Conservation (phyloP, 2,888 invertebrate species). For the Eueremaeus valkanovi region DNA sequence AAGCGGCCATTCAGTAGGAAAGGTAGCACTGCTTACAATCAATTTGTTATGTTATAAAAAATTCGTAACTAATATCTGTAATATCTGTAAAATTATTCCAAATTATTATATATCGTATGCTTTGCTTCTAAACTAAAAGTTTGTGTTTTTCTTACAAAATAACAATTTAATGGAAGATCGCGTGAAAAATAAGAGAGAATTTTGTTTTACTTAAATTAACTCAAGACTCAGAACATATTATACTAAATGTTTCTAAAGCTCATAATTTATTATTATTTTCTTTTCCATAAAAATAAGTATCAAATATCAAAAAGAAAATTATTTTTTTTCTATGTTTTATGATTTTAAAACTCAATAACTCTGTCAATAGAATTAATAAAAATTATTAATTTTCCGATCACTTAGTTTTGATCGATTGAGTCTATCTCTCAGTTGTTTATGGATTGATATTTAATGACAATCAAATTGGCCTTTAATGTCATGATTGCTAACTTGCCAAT, state of each 20-base stretch:
- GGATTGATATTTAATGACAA: no score
- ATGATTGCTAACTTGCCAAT: no score
- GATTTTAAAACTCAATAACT: not conserved
- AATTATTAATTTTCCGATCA: no score
- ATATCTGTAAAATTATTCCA: constrained; percentile 23
- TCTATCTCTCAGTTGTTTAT: no score
- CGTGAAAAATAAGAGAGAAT: not conserved
- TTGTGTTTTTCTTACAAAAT: not conserved
- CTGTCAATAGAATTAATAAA: not conserved
- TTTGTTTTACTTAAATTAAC: not conserved
- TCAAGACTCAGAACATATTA: not conserved
- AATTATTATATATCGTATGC: not conserved
- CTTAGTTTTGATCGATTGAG: no score
- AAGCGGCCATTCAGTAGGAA: not conserved
- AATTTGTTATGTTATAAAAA: constrained; percentile 11
- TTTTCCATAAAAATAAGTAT: not conserved
- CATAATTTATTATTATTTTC: not conserved
- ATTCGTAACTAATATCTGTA: constrained; percentile 14
- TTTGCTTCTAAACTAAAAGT: not conserved
- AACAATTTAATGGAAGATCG: not conserved
- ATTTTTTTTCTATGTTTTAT: not conserved
- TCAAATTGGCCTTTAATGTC: no score
- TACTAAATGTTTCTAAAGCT: not conserved
- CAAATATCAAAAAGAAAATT: not conserved
- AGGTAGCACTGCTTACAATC: constrained; percentile 16